Conservation (phyloP, 1,140 invertebrate genomes). For the Hesperophylax magnus region DNA sequence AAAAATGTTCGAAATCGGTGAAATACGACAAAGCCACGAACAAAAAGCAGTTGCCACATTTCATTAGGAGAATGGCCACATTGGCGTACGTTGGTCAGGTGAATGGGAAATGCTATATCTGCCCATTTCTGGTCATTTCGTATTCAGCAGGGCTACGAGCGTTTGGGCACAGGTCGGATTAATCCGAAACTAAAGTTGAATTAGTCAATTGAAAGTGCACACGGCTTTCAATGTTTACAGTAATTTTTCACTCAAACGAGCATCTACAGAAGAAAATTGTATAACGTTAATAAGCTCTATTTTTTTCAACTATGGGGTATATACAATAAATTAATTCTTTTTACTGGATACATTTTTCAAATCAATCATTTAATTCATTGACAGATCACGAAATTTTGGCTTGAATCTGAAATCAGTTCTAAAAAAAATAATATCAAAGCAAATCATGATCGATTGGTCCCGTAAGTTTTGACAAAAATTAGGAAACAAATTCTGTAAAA, state of each 20-base stretch:
- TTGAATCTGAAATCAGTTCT: no score
- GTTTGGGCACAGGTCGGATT: not conserved
- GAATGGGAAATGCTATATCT: not conserved
- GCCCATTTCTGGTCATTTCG: not conserved
- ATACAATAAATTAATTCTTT: no score
- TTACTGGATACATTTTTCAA: no score
- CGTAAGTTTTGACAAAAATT: no score
- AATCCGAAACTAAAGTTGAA: slow-evolving; percentile 22
- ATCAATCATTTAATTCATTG: no score
- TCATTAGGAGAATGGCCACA: slow-evolving; percentile 37
- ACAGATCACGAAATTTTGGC: no score
- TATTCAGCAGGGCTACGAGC: not conserved
- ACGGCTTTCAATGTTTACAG: not conserved
- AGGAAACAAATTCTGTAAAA: no score
- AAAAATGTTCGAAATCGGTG: slow-evolving; percentile 52
- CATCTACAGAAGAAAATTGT: not conserved
- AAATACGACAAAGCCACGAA: slow-evolving; percentile 50
- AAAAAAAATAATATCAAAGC: no score
- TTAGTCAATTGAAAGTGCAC: not conserved
- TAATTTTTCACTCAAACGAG: no score
- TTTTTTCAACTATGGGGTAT: no score
- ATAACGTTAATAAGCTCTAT: not conserved
- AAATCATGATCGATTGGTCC: no score
- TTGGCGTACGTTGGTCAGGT: not conserved
- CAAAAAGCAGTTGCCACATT: slow-evolving; percentile 47